Evolutionary conservation across 2,113 vertebrate genomes (phyloP), one percentile per base, ranked within the genome.

Genomic region (Ptilonorhynchus violaceus): DNA sequence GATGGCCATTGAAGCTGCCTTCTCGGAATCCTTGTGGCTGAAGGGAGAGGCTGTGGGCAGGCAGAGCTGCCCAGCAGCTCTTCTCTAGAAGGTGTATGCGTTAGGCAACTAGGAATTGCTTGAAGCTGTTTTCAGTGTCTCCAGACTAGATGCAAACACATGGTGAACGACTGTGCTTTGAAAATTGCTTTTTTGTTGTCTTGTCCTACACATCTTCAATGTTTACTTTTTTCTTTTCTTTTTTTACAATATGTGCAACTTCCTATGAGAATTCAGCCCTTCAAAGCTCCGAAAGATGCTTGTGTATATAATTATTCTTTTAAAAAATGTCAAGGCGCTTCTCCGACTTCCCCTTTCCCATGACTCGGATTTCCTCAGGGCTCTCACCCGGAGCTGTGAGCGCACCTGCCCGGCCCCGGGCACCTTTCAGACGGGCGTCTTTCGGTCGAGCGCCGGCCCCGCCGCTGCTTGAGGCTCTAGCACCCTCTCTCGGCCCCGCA

Each of bases 401-500:
- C 39, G 4, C 67, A 19, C 85, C 76, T 19, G 67, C 52, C 50
- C 37, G 21, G 10, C 42, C 25, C 6, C 22, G 41, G 47, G 24
- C 76, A 11, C 9, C 52, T 37, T 19, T 28, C 30, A 0, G 37
- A 4, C n/a, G 52, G 14, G 63, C 35, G 33, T 14, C 49, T 16
- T 2, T 2, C 15, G 0, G 19, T 0, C 63, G 6, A 18, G 63
- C 46, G 44, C 37, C 37, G 53, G 44, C 23, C 47, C 66, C 35
- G 41, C 11, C 49, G 33, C 79, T 85, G 87, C 14, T 74, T 67
- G 90, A n/a, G 75, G 23, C 70, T 50, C 15, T 84, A 15, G 93
- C 95, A 91, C 93, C 95, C 93, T 72, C 95, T 96, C 77, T 92
- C 82, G 92, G 80, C 53, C 12, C 63, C 63, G n/a, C 41, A 17